phyloP scores from a whole-genome alignment of 1,140 invertebrate genomes.

The Drosophila lacteicornis region DNA sequence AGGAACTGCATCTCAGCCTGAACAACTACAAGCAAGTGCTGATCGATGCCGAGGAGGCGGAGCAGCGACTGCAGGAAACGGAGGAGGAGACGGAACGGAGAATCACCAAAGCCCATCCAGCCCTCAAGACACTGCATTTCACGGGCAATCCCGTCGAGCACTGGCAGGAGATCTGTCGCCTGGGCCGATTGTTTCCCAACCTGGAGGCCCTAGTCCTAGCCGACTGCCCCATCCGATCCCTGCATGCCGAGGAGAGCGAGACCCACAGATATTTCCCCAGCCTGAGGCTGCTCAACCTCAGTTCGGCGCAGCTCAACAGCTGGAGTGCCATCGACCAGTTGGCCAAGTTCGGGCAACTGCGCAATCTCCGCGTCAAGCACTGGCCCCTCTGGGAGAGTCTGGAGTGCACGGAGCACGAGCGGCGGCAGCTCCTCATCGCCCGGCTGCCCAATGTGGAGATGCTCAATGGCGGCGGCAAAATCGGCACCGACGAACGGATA shows the following conservation, averaged over 20 bases:
- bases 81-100: slow-evolving; percentile 33
- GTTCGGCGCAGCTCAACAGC: slow-evolving; percentile 91
- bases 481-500: slow-evolving; percentile 93
- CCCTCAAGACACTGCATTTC: slow-evolving; percentile 92
- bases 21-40: slow-evolving; percentile 92
- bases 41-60: slow-evolving; percentile 78
- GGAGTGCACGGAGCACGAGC: slow-evolving; percentile 94
- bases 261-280: slow-evolving; percentile 86
- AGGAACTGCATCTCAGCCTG: slow-evolving; percentile 95
- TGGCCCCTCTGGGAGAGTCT: slow-evolving; percentile 90
- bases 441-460: slow-evolving; percentile 93
- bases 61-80: slow-evolving; percentile 64
- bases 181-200: slow-evolving; percentile 93
- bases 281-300: slow-evolving; percentile 92
- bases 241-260: slow-evolving; percentile 66
- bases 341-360: slow-evolving; percentile 92
- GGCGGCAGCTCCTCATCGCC: slow-evolving; percentile 93
- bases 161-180: slow-evolving; percentile 93
- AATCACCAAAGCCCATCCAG: slow-evolving; percentile 86
- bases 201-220: slow-evolving; percentile 93
- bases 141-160: slow-evolving; percentile 92
- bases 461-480: slow-evolving; percentile 94
- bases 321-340: slow-evolving; percentile 96
- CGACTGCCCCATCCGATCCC: slow-evolving; percentile 89
- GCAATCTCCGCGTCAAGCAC: slow-evolving; percentile 92